phyloP scores from a whole-genome alignment of 2,113 vertebrate species.

The Apodemus speciosus region DNA sequence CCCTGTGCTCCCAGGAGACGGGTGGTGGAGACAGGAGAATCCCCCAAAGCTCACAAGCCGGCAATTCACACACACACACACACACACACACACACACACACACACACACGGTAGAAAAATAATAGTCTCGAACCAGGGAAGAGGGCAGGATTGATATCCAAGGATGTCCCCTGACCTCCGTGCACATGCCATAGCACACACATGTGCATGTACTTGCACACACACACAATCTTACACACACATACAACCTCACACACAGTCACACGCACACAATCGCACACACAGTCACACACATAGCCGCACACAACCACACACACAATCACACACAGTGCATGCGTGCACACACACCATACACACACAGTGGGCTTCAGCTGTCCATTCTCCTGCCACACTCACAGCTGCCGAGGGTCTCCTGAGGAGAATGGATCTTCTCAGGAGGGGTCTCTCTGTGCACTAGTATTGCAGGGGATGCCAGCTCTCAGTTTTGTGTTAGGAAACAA shows the following conservation, averaged over 20 bases:
- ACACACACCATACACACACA: not conserved
- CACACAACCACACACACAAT: not conserved
- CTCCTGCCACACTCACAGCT: not conserved
- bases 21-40: not conserved
- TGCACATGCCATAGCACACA: not conserved
- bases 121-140: not conserved
- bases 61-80: not conserved
- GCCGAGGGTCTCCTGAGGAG: not conserved
- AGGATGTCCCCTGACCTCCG: not conserved
- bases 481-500: too few relatives aligned
- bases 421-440: not conserved
- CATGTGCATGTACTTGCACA: too few relatives aligned
- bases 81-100: too few relatives aligned
- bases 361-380: not conserved
- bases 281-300: too few relatives aligned
- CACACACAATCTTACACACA: too few relatives aligned
- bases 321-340: not conserved
- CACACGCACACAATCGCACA: not conserved
- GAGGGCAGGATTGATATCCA: not conserved
- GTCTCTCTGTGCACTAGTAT: too few relatives aligned
- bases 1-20: not conserved
- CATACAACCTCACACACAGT: too few relatives aligned
- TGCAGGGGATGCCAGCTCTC: not conserved
- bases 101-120: not conserved
- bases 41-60: not conserved